phyloP scores from a whole-genome alignment of 2,888 invertebrate genomes.

The Noctua janthe region DNA sequence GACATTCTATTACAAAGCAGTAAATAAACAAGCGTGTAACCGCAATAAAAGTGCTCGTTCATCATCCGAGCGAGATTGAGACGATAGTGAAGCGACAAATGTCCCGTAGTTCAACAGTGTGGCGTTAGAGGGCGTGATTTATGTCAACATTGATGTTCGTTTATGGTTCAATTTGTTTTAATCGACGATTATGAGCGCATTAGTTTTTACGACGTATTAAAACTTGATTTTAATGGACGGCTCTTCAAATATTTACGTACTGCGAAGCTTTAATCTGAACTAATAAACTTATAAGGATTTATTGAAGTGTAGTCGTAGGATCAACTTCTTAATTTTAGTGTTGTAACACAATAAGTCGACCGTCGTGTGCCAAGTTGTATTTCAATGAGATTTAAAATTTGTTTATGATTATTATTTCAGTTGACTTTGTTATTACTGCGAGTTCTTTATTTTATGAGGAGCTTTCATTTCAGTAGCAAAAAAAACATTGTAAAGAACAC shows the following conservation, averaged over 20 bases:
- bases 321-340: conserved; percentile 61
- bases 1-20: conserved; percentile 85
- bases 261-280: conserved; percentile 75
- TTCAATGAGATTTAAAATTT: conserved; percentile 56
- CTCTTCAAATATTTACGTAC: conserved; percentile 84
- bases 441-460: conserved; percentile 45
- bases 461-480: conserved; percentile 16
- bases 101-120: conserved; percentile 78
- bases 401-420: conserved; percentile 54
- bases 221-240: conserved; percentile 83
- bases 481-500: conserved; percentile 27
- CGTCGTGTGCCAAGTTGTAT: conserved; percentile 49
- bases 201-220: conserved; percentile 84
- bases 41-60: conserved; percentile 84
- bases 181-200: conserved; percentile 83
- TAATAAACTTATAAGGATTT: conserved; percentile 73
- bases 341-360: conserved; percentile 26
- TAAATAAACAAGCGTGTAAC: conserved; percentile 85
- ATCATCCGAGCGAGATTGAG: conserved; percentile 84
- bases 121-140: conserved; percentile 86
- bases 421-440: conserved; percentile 49
- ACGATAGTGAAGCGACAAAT: conserved; percentile 82
- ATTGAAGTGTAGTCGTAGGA: conserved; percentile 61
- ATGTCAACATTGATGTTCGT: conserved; percentile 80
- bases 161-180: conserved; percentile 83